Percentiles rank a stretch among this genome's conserved stretches.
These are phyloP conservation scores for Neoascia interrupta DNA, from an alignment of 2,888 invertebrate genomes.

Conservation along the genomic window DNA sequence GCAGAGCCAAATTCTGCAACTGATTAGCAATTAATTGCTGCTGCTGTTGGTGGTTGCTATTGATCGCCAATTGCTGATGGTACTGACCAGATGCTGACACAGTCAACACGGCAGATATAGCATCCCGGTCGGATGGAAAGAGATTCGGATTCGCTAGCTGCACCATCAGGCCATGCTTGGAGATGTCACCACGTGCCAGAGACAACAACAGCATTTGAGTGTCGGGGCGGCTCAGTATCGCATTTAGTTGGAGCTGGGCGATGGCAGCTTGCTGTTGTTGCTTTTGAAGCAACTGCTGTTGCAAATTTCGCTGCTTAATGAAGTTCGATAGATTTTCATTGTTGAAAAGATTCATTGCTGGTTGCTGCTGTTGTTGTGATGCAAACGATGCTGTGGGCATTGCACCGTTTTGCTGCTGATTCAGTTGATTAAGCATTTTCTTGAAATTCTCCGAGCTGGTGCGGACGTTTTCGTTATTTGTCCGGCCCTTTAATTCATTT, in stretches of 20 bases:
- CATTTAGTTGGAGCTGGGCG: constrained; percentile 77
- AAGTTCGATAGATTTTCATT: constrained; percentile 76
- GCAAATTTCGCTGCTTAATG: constrained; percentile 75
- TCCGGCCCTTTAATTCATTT: constrained; percentile 73
- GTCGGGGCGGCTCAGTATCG: constrained; percentile 76
- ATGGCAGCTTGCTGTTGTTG: constrained; percentile 77
- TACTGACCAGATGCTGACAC: constrained; percentile 77
- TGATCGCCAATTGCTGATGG: constrained; percentile 72
- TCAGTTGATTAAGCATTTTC: constrained; percentile 74
- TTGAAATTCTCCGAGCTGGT: constrained; percentile 75
- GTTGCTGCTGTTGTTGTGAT: constrained; percentile 1
- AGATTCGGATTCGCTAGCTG: constrained; percentile 77
- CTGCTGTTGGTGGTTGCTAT: constrained; percentile 46
- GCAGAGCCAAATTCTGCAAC: constrained; percentile 76
- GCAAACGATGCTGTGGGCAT: constrained; percentile 7
- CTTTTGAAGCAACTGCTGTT: constrained; percentile 74
- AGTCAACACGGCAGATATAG: constrained; percentile 77
- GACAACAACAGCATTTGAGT: constrained; percentile 76
- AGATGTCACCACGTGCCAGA: constrained; percentile 77
- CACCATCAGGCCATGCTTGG: constrained; percentile 77
- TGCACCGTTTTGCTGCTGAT: constrained; percentile 46
- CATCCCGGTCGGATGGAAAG: constrained; percentile 76
- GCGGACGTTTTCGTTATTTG: constrained; percentile 36
- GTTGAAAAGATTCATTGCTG: constrained; percentile 71
- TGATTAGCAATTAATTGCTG: constrained; percentile 76